Percentiles rank a stretch among this genome's conserved stretches.
These are phyloP conservation scores for Liodrosophila aerea DNA, from an alignment of 2,888 invertebrate genomes.

Conservation along the genomic window DNA sequence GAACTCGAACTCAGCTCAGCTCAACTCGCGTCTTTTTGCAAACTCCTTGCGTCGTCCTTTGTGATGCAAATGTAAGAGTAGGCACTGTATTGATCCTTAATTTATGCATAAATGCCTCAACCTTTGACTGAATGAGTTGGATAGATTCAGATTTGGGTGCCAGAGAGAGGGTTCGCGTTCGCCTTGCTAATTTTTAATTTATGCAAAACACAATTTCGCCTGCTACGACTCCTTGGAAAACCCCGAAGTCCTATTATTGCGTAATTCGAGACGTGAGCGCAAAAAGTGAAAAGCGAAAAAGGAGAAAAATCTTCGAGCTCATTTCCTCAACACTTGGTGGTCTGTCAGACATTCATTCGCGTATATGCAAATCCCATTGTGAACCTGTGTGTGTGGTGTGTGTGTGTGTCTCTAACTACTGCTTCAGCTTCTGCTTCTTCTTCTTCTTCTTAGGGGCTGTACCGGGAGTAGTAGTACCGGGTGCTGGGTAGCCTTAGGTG, in stretches of 20 bases:
- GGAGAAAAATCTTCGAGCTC: conserved; percentile 49
- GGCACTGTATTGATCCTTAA: conserved; percentile 81
- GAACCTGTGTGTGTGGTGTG: conserved; percentile 55
- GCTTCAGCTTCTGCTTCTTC: too few species aligned
- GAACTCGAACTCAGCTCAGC: conserved; percentile 1
- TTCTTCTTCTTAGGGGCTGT: too few species aligned
- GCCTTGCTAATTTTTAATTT: conserved; percentile 73
- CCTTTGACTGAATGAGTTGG: conserved; percentile 61
- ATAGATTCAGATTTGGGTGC: conserved; percentile 2
- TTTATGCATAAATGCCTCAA: conserved; percentile 81
- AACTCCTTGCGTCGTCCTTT: conserved; percentile 51
- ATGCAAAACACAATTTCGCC: conserved; percentile 66
- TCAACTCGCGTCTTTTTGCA: conserved; percentile 63
- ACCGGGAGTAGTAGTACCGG: conserved; percentile 14
- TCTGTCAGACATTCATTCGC: conserved; percentile 58
- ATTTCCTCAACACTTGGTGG: conserved; percentile 50
- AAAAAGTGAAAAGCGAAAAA: conserved; percentile 36
- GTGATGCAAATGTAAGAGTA: conserved; percentile 65
- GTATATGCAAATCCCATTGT: conserved; percentile 75
- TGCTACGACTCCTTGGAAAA: conserved; percentile 18
- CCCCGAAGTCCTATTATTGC: conserved; percentile 50
- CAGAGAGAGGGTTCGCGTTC: conserved; percentile 32
- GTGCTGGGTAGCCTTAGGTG: conserved; percentile 54
- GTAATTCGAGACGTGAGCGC: conserved; percentile 65
- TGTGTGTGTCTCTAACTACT: too few species aligned